Evolutionary conservation across 2,113 vertebrate species (phyloP).

Genomic region (Hemicordylus capensis): DNA sequence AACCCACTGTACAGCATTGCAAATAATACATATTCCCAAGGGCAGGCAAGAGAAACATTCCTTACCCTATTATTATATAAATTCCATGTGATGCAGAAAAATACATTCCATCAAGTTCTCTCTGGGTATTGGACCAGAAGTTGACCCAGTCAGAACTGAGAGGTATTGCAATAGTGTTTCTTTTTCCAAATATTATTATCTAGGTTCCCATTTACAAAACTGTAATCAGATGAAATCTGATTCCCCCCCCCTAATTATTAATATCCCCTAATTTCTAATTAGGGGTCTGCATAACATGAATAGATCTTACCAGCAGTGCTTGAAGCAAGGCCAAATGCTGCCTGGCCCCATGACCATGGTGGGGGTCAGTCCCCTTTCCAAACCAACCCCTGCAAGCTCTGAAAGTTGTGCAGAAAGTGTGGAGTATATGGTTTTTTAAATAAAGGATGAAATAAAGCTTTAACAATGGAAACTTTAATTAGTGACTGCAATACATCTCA

Average conservation of each 20-base stretch:
- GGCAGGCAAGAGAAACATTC: conserved; percentile 51
- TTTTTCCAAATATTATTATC: background rate
- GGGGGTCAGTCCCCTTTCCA: too few relatives aligned
- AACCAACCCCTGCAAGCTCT: too few relatives aligned
- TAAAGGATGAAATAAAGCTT: too few relatives aligned
- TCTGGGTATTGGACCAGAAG: conserved; percentile 30
- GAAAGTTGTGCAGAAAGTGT: too few relatives aligned
- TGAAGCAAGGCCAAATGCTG: too few relatives aligned
- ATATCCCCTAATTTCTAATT: too few relatives aligned
- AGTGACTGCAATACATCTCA: too few relatives aligned
- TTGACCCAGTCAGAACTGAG: background rate
- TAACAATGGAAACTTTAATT: too few relatives aligned
- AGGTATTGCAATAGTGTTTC: conserved; percentile 31
- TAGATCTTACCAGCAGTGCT: too few relatives aligned
- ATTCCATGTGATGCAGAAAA: conserved; percentile 46
- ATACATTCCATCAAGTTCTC: conserved; percentile 32
- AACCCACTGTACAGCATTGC: conserved; percentile 64
- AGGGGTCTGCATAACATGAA: too few relatives aligned
- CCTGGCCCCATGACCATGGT: too few relatives aligned
- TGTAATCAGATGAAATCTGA: conserved; percentile 32
- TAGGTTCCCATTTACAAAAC: conserved; percentile 21
- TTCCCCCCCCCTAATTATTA: too few relatives aligned
- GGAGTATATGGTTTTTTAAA: conserved; percentile 33
- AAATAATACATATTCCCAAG: conserved; percentile 59
- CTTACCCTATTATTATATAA: conserved; percentile 40